Evolutionary conservation across 2,113 vertebrate genomes (phyloP).

Genomic region (Alouatta palliata): DNA sequence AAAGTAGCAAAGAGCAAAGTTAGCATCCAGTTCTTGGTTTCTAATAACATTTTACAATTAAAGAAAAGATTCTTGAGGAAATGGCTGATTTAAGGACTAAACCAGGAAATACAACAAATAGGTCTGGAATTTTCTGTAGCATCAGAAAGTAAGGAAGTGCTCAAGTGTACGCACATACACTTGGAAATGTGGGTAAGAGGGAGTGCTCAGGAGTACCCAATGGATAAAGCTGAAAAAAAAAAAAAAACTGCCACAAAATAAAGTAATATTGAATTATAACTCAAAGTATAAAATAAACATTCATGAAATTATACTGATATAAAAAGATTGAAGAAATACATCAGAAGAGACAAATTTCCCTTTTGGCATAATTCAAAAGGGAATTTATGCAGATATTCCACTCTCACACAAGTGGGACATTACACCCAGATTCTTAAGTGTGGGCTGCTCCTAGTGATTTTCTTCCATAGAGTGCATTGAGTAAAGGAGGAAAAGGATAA

Average conservation of each 20-base stretch:
- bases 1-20: neutral
- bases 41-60: neutral
- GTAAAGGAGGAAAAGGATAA: neutral
- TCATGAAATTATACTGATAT: neutral
- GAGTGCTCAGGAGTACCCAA: neutral
- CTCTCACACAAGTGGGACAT: neutral
- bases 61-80: neutral
- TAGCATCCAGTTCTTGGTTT: neutral
- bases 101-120: neutral
- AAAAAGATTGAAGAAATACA: neutral
- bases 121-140: neutral
- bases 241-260: neutral
- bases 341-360: neutral
- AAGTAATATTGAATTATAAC: neutral
- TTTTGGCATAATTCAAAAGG: neutral
- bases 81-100: neutral
- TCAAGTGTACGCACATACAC: neutral
- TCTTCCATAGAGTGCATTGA: neutral
- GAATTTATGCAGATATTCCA: neutral
- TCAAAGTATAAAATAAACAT: neutral
- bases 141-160: neutral
- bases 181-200: neutral
- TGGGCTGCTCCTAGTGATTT: neutral
- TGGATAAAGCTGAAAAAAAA: neutral
- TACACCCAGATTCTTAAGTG: neutral